phyloP scores from a whole-genome alignment of 1,140 invertebrate genomes.

The Maniola jurtina region DNA sequence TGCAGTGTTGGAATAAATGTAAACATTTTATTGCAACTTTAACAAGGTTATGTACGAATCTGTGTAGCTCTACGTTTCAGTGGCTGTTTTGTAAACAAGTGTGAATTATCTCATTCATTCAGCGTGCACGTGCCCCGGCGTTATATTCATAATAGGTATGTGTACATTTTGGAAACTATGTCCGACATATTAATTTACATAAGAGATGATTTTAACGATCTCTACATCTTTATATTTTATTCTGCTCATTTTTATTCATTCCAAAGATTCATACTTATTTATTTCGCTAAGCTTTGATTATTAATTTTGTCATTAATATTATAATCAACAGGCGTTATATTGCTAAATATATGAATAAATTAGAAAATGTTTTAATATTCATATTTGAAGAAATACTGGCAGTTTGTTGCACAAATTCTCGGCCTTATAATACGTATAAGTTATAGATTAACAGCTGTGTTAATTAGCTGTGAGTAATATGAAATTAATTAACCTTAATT shows the following conservation, averaged over 20 bases:
- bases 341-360: constrained; percentile 10
- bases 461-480: too few species aligned
- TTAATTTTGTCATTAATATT: constrained; percentile 9
- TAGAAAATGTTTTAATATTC: background rate
- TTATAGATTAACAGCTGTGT: background rate
- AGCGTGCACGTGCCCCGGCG: constrained; percentile 18
- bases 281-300: constrained; percentile 1
- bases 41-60: background rate
- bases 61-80: constrained; percentile 29
- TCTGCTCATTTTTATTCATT: constrained; percentile 6
- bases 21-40: background rate
- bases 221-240: background rate
- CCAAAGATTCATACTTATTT: background rate
- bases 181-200: background rate
- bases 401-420: background rate
- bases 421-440: background rate
- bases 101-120: constrained; percentile 32
- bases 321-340: background rate
- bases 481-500: too few species aligned
- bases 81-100: constrained; percentile 42
- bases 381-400: background rate
- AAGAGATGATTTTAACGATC: background rate
- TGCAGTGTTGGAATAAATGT: constrained; percentile 34
- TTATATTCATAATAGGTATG: constrained; percentile 23
- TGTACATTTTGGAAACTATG: background rate